Conservation (phyloP, 2,113 vertebrate species). For the Crotophaga sulcirostris region DNA sequence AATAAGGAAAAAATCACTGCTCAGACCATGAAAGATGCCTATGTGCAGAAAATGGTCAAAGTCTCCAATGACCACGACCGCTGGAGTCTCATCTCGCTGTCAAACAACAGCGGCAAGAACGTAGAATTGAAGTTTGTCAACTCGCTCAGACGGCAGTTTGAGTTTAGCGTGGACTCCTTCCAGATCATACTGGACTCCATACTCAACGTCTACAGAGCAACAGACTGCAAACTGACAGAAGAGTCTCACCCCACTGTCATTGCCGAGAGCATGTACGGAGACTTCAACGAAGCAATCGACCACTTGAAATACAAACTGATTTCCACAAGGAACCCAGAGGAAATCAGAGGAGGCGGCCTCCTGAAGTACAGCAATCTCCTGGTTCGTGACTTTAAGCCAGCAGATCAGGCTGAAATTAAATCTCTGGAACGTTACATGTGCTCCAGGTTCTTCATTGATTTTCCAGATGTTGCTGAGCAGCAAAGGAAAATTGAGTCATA, state of each 20-base stretch:
- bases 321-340: constrained; percentile 91
- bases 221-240: constrained; percentile 67
- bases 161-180: constrained; percentile 98
- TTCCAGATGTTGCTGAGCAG: constrained; percentile 91
- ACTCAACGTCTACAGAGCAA: constrained; percentile 81
- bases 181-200: constrained; percentile 92
- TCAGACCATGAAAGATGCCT: constrained; percentile 93
- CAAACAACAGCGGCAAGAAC: constrained; percentile 96
- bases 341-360: constrained; percentile 94
- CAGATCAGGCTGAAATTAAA: constrained; percentile 90
- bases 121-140: constrained; percentile 95
- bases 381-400: constrained; percentile 91
- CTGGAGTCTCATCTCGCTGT: constrained; percentile 97
- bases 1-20: constrained; percentile 93
- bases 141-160: constrained; percentile 89
- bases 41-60: constrained; percentile 98
- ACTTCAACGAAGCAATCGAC: constrained; percentile 91
- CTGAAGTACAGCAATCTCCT: constrained; percentile 95
- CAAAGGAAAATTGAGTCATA: constrained; percentile 96
- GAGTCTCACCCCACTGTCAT: constrained; percentile 76
- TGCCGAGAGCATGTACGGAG: constrained; percentile 95
- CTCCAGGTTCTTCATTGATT: constrained; percentile 97
- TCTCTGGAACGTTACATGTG: constrained; percentile 97
- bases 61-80: constrained; percentile 89
- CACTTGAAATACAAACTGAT: constrained; percentile 90